A percentile compares a stretch with the other conserved stretches of the same genome.
Conservation (phyloP, 2,797 vertebrate genomes). For the Alca torda region DNA sequence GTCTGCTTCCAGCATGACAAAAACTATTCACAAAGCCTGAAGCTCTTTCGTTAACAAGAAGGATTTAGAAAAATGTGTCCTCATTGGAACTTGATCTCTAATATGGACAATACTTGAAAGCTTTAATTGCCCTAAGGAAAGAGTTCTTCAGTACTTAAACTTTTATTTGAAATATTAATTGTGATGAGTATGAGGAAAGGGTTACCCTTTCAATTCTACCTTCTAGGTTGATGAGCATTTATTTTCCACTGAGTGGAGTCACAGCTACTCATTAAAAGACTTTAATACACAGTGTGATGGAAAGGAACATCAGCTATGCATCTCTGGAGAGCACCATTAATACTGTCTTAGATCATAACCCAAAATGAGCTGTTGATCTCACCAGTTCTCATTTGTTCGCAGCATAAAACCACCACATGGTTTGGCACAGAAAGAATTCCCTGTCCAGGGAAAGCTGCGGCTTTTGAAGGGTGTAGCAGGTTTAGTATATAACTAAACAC, state of each 20-base stretch:
- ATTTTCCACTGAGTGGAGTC: neutral
- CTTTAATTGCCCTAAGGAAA: neutral
- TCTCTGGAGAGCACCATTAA: neutral
- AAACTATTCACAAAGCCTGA: neutral
- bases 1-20: neutral
- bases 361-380: conserved; percentile 30
- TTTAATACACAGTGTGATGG: neutral
- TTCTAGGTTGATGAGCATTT: neutral
- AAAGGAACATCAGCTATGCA: neutral
- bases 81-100: neutral
- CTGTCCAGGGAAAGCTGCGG: neutral
- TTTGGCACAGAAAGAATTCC: conserved; percentile 1
- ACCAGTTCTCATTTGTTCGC: neutral
- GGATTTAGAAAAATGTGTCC: neutral
- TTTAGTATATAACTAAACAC: neutral
- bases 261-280: neutral
- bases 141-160: neutral
- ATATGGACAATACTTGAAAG: neutral
- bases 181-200: neutral
- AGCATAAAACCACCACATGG: neutral
- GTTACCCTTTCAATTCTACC: neutral
- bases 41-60: neutral
- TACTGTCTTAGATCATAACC: neutral
- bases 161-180: neutral
- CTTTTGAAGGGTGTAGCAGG: neutral